phyloP scores from a whole-genome alignment of 2,888 invertebrate species.

The Ophion obscuratus region DNA sequence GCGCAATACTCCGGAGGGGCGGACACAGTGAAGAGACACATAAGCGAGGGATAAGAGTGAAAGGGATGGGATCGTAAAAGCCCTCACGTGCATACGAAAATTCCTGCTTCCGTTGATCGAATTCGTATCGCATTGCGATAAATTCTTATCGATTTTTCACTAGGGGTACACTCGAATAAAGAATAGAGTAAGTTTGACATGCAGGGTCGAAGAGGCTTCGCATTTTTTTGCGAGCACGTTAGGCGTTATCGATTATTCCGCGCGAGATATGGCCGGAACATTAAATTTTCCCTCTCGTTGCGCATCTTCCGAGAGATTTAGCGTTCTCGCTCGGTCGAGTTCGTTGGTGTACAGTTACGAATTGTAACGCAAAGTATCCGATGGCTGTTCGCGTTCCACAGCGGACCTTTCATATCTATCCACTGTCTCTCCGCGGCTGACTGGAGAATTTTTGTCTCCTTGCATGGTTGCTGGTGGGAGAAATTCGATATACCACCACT shows the following conservation, averaged over 20 bases:
- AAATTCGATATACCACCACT: constrained; percentile 33
- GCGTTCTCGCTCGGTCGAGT: constrained; percentile 36
- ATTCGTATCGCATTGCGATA: neutral
- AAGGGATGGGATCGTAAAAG: no score
- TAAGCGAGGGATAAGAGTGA: no score
- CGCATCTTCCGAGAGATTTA: constrained; percentile 46
- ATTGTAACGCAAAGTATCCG: constrained; percentile 38
- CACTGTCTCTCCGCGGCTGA: constrained; percentile 16
- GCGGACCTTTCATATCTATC: constrained; percentile 12
- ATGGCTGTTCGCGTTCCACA: constrained; percentile 17
- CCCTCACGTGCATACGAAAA: no score
- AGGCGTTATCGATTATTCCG: constrained; percentile 30
- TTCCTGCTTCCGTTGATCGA: no score
- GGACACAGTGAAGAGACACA: no score
- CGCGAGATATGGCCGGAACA: constrained; percentile 10
- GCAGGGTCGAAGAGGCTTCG: neutral
- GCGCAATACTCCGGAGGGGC: no score
- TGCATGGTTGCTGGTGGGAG: constrained; percentile 3
- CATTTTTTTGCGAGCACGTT: neutral
- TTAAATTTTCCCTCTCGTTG: constrained; percentile 41
- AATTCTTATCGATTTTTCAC: neutral
- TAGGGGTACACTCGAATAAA: neutral
- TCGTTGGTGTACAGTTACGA: constrained; percentile 34
- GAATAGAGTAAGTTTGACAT: neutral
- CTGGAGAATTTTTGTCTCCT: constrained; percentile 16